Conservation (phyloP, 1,140 invertebrate genomes). For the Hycleus phaleratus region DNA sequence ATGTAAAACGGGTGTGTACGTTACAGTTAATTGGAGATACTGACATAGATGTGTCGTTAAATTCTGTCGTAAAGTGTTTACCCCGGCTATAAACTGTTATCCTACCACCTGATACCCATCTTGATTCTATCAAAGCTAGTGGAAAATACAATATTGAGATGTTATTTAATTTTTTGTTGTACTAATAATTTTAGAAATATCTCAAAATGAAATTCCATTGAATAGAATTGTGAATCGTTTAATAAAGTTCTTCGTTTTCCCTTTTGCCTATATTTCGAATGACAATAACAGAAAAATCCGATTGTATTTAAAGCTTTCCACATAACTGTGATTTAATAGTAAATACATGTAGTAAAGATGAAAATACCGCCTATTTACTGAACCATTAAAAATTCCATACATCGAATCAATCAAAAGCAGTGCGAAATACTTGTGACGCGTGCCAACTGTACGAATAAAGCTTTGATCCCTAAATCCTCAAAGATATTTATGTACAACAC, state of each 20-base stretch:
- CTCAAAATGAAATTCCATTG: too few relatives aligned
- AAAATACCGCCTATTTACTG: conserved; percentile 11
- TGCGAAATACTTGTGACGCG: conserved; percentile 7
- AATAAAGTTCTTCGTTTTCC: too few relatives aligned
- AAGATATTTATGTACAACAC: too few relatives aligned
- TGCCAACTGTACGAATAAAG: conserved; percentile 6
- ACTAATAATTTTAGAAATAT: too few relatives aligned
- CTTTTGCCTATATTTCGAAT: too few relatives aligned
- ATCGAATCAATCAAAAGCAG: conserved; percentile 9
- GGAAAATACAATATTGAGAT: too few relatives aligned
- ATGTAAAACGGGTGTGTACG: not conserved
- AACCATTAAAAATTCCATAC: conserved; percentile 9
- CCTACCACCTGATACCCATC: conserved; percentile 18
- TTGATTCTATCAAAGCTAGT: not conserved
- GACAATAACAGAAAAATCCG: too few relatives aligned
- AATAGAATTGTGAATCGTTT: too few relatives aligned
- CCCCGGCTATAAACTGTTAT: conserved; percentile 22
- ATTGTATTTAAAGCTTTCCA: too few relatives aligned
- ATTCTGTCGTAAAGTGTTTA: conserved; percentile 25
- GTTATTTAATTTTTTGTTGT: too few relatives aligned
- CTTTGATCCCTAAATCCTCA: too few relatives aligned
- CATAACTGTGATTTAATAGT: not conserved
- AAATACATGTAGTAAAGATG: conserved; percentile 10
- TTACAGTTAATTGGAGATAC: conserved; percentile 21
- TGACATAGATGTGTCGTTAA: conserved; percentile 22